Base-by-base conservation (phyloP, 2,888 invertebrate species). In the Siphlonurus alternatus region DNA sequence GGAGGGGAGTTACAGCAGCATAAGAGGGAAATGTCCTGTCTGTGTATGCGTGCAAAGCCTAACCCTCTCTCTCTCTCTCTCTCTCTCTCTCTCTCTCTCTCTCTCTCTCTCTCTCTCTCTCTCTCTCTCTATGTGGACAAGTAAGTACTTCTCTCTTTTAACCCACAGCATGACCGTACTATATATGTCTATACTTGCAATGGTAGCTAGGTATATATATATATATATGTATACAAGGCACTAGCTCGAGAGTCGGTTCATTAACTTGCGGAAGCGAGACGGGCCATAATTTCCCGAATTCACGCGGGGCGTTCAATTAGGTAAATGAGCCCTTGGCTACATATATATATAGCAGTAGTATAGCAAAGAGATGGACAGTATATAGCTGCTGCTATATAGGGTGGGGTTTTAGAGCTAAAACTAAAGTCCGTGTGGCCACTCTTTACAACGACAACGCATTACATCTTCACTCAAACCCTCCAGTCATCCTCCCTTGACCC, bases 301-400 rank as follows among this genome's bases (percentile, higher is more conserved):
- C 56, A 22, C 56, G 56, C 56, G 56, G 56, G 56, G n/a, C 56
- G 56, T 56, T 56, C 56, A 56, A 56, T 56, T 56, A 56, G 56
- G 56, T 56, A 56, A 56, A 56, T 56, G 56, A 56, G 56, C 56
- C 56, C 22, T 22, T 56, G 56, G n/a, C 56, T 56, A 20, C 7
- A n/a, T 38, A 38, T 38, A 38, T 38, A 38, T 10, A 38, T 38
- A n/a, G n/a, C n/a, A n/a, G n/a, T n/a, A n/a, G 38, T 38, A 38
- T 38, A 15, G 5, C 5, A 10, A 10, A 38, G 38, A 38, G 38
- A 38, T 38, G 38, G 38, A 38, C 38, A 38, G 38, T 38, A 38
- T 38, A 38, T 38, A 38, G n/a, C n/a, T n/a, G n/a, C n/a, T n/a
- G n/a, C n/a, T n/a, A n/a, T n/a, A n/a, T n/a, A n/a, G n/a, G n/a